Evolutionary conservation across 2,888 invertebrate species (phyloP), one percentile per base, ranked within the genome.

Genomic region (Myopa tessellatipennis): DNA sequence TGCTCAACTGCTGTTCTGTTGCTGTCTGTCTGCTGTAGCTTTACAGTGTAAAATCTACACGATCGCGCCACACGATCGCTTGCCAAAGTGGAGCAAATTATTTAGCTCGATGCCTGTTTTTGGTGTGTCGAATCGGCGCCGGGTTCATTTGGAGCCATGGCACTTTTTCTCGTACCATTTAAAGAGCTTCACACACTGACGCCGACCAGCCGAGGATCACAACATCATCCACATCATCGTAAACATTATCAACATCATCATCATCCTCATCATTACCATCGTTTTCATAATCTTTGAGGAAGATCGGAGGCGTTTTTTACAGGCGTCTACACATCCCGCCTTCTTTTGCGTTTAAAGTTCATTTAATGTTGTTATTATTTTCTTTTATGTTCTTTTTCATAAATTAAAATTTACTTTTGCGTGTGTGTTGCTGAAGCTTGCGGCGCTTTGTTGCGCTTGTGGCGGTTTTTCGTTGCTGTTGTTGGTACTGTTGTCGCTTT

Each of bases 231-330:
- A 12, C 52, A 52, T 52, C 52, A 3, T 52, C 52, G 3, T 52
- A 12, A 58, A 58, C 3, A 58, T 58, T 12, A 12, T n/a, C 58
- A 58, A 58, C 58, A 58, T 58, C 4, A 12, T n/a, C 58, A 26
- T 26, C 26, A 26, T 26, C 26, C 26, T n/a, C 58, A 63, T 18
- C 63, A 63, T 63, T 6, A 63, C 36, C 63, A 63, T 3, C 12
- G n/a, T n/a, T 14, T 52, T 52, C 58, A 6, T 58, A 2, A 58
- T 58, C 58, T 14, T 58, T 5, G n/a, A 14, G 36, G 55, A 3
- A 58, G 36, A 58, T 72, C 72, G 72, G 67, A 74, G 74, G 74
- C 74, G 74, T 74, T 74, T 74, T 26, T 67, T 65, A 65, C 36
- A 55, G 74, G 74, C 74, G 74, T 74, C 50, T 60, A 61, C 72